Conservation (phyloP, 2,113 vertebrate genomes). For the Piprites chloris region DNA sequence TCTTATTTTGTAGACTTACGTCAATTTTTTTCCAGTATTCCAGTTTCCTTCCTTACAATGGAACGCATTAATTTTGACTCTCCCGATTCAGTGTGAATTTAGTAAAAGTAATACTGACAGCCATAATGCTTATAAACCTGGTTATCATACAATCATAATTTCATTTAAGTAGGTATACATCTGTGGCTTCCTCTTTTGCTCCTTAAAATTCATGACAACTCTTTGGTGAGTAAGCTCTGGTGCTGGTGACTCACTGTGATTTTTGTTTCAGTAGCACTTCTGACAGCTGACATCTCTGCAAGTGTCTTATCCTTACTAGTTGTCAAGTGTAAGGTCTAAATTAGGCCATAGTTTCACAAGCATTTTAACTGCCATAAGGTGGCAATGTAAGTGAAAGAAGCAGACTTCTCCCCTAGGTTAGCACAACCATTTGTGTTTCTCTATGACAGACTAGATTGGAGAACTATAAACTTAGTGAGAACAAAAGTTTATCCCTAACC, state of each 20-base stretch:
- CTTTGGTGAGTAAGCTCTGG: background rate
- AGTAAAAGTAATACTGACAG: background rate
- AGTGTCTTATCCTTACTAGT: background rate
- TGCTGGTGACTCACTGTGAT: background rate
- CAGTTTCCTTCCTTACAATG: background rate
- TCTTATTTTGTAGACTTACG: background rate
- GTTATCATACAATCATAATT: background rate
- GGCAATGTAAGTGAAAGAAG: background rate
- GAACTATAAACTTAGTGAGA: background rate
- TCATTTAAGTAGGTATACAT: background rate
- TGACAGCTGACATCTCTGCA: conserved; percentile 18
- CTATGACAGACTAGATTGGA: background rate
- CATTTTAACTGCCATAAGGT: background rate
- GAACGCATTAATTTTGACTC: background rate
- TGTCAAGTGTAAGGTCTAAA: conserved; percentile 2
- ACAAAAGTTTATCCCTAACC: background rate
- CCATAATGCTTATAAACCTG: background rate
- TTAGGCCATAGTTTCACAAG: background rate
- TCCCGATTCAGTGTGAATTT: background rate
- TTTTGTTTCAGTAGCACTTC: conserved; percentile 32
- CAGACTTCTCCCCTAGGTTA: background rate
- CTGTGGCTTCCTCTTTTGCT: background rate
- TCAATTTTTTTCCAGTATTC: background rate
- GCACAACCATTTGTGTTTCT: background rate
- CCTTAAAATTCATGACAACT: background rate